A percentile compares a stretch with the other conserved stretches of the same genome.
phyloP scores from a whole-genome alignment of 2,797 vertebrate species.

The Paratrypauchen microcephalus region DNA sequence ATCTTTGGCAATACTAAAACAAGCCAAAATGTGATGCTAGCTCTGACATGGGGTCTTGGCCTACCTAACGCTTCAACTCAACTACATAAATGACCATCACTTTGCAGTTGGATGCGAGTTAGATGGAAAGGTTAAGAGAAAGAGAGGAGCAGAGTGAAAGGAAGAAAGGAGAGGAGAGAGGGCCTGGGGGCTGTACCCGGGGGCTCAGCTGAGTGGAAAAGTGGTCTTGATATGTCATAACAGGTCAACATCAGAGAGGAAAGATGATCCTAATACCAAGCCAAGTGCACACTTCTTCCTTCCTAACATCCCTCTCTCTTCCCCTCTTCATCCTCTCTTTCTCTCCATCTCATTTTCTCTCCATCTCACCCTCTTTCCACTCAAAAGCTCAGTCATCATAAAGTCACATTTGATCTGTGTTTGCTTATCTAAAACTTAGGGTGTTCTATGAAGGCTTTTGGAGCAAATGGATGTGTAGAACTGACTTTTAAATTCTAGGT shows the following conservation, averaged over 20 bases:
- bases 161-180: constrained; percentile 12
- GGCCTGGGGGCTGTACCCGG: constrained; percentile 39
- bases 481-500: neutral
- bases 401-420: constrained; percentile 21
- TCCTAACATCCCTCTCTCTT: constrained; percentile 4
- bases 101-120: constrained; percentile 1
- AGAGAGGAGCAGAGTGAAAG: constrained; percentile 13
- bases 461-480: neutral
- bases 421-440: constrained; percentile 24
- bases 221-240: constrained; percentile 66
- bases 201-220: constrained; percentile 59
- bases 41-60: neutral
- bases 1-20: constrained; percentile 3
- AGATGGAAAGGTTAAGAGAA: constrained; percentile 19
- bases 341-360: constrained; percentile 16
- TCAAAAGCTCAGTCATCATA: constrained; percentile 21
- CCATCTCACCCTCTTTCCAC: neutral
- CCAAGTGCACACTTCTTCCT: constrained; percentile 36
- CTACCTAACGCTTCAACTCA: neutral
- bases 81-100: neutral
- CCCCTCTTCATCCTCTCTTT: neutral
- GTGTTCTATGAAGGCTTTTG: neutral
- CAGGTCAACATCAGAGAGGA: constrained; percentile 65
- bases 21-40: neutral
- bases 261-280: constrained; percentile 50